Evolutionary conservation across 2,888 invertebrate genomes (phyloP), one percentile per base, ranked within the genome.

Genomic region (Beris chalybata): DNA sequence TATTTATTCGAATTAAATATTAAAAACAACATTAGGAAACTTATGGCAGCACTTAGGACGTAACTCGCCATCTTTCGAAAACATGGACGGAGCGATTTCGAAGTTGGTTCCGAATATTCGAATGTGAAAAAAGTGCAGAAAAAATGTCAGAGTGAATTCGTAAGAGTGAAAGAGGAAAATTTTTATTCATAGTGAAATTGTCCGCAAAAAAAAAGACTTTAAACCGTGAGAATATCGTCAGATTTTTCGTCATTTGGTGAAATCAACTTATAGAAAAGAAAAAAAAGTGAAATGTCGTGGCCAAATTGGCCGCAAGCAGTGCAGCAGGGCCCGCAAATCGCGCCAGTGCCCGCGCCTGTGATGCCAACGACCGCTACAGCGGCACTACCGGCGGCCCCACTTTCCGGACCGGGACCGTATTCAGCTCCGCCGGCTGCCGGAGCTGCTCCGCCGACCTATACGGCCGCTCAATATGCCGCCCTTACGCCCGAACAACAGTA

Each of bases 401-500:
- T 75, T 50, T 72, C 75, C 0, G 77, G 76, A 13, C 76, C 78
- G 4, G 44, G 48, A 30, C n/a, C 38, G 43, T 52, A 67, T 45
- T 13, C 58, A 6, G 22, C 64, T 2, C 45, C 50, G 47, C 53
- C 58, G 12, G 15, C 58, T 12, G 45, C 53, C 2, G 22, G 48
- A n/a, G 13, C 64, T 11, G 22, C 56, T 11, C 66, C 67, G 12
- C 44, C 53, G 12, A 61, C 68, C 3, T 68, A 69, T 29, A 69
- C 67, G 54, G 73, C 78, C 3, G 78, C 78, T 4, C 79, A 79
- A 47, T 79, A 76, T 64, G 78, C 79, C 7, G 78, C 78, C 0
- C 74, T 80, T 73, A 75, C 78, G 5, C 74, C 78, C 0, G 79
- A 79, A 43, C 80, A 80, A 64, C 80, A 80, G 68, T 79, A 73